A percentile compares a stretch with the other conserved stretches of the same genome.
Evolutionary conservation across 2,888 invertebrate species (phyloP).

Genomic region (Steromphala cineraria): DNA sequence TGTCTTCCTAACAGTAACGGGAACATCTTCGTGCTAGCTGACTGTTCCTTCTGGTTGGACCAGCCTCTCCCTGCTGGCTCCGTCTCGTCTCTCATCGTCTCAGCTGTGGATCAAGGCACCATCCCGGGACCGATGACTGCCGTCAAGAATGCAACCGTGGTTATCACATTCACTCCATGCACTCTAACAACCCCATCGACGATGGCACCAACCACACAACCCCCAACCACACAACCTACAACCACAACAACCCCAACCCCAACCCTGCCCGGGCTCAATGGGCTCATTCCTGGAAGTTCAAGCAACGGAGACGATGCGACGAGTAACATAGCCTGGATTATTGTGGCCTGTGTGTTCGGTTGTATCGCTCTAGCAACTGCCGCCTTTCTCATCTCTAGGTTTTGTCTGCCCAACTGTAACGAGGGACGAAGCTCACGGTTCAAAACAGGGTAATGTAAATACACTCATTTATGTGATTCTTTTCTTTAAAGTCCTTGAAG

Average conservation of each 20-base stretch:
- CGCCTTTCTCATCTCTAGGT: background rate
- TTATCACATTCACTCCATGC: background rate
- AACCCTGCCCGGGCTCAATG: background rate
- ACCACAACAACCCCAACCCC: background rate
- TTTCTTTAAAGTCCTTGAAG: too few species aligned
- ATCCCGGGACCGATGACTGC: background rate
- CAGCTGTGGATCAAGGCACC: background rate
- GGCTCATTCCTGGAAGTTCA: background rate
- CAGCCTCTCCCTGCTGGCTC: background rate
- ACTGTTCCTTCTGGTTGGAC: background rate
- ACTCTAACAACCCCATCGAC: background rate
- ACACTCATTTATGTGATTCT: too few species aligned
- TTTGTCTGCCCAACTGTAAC: background rate
- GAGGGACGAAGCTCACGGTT: background rate
- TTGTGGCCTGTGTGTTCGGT: background rate
- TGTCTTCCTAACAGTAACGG: background rate
- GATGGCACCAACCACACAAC: background rate
- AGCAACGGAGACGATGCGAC: background rate
- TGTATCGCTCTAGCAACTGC: background rate
- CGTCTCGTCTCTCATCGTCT: background rate
- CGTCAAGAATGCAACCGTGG: background rate
- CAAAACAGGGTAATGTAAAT: background rate
- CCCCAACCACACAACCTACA: background rate
- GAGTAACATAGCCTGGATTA: slow-evolving; percentile 1
- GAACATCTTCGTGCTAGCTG: background rate